These are phyloP conservation scores for Hypotaenidia philippensis DNA, from an alignment of 2,797 vertebrate species.

Conservation along the genomic window DNA sequence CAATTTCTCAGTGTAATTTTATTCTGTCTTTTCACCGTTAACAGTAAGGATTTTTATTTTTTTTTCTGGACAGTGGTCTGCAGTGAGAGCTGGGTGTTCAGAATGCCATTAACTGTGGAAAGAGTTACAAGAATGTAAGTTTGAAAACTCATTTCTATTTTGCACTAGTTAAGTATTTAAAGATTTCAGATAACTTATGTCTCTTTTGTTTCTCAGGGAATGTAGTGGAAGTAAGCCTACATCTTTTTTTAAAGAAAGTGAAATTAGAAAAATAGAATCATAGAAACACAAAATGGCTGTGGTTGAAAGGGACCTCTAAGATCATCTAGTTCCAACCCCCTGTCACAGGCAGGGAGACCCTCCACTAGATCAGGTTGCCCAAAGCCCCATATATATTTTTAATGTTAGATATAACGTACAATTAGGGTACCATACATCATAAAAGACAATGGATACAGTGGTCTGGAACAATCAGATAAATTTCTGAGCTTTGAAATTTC, in stretches of 20 bases:
- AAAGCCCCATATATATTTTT: not conserved
- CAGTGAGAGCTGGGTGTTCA: not conserved
- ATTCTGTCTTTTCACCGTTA: not conserved
- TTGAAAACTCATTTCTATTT: not conserved
- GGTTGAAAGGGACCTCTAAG: no score
- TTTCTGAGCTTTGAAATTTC: not conserved
- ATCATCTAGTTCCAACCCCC: no score
- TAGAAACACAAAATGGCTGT: no score
- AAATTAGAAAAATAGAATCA: not conserved
- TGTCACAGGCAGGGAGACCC: no score
- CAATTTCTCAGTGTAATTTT: not conserved
- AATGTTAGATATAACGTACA: rapidly evolving
- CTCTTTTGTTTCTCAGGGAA: not conserved
- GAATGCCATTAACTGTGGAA: not conserved
- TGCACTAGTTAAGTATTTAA: not conserved
- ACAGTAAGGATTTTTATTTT: not conserved
- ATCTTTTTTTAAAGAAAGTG: not conserved
- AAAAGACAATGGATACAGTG: not conserved
- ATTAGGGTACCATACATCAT: not conserved
- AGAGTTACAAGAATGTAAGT: not conserved
- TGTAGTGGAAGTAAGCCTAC: rapidly evolving
- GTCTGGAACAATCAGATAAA: not conserved
- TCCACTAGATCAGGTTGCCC: no score
- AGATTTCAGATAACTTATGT: not conserved
- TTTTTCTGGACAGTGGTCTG: not conserved